Evolutionary conservation across 2,888 invertebrate genomes (phyloP).

Genomic region (Machimus rusticus): DNA sequence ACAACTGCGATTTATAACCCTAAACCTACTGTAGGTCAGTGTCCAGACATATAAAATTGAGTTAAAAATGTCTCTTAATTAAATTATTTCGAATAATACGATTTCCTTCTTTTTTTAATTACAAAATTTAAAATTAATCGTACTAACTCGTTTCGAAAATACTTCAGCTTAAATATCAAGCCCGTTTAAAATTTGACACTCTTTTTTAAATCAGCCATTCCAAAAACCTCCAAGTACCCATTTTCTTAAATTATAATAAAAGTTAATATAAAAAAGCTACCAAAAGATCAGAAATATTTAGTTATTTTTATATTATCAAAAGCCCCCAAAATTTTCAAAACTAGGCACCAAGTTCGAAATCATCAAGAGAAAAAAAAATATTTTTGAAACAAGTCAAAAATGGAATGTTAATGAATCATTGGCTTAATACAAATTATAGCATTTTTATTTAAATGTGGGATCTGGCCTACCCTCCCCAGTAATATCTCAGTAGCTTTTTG

Average conservation of each 20-base stretch:
- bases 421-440: not conserved
- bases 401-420: too few species aligned
- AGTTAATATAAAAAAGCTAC: too few species aligned
- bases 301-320: too few species aligned
- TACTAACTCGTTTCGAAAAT: not conserved
- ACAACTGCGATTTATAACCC: not conserved
- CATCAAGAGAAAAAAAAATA: too few species aligned
- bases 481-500: not conserved
- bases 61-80: too few species aligned
- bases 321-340: not conserved
- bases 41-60: not conserved
- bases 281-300: too few species aligned
- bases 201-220: not conserved
- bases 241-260: not conserved
- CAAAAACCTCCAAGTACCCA: not conserved
- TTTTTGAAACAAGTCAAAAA: too few species aligned
- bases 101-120: too few species aligned
- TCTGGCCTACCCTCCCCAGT: not conserved
- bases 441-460: not conserved
- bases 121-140: too few species aligned
- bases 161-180: not conserved
- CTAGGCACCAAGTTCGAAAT: not conserved
- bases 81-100: too few species aligned
- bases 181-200: not conserved
- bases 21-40: not conserved